phyloP scores from a whole-genome alignment of 1,140 invertebrate species.

The Brachionus koreanus region DNA sequence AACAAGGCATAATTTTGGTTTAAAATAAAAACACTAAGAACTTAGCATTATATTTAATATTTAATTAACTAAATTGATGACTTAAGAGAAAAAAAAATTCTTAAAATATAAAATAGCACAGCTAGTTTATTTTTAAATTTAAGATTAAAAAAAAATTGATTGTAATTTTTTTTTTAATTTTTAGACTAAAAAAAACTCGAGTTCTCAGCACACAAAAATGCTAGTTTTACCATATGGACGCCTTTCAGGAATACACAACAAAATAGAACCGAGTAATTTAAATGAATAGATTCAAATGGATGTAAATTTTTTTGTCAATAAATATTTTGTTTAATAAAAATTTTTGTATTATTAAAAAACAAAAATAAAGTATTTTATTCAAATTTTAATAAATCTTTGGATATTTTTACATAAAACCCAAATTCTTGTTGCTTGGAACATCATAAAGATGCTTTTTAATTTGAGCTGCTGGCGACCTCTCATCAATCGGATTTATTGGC shows the following conservation, averaged over 20 bases:
- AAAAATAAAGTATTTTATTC: background rate
- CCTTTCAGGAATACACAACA: background rate
- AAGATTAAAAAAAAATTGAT: too few relatives aligned
- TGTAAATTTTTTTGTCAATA: background rate
- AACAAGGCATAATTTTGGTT: too few relatives aligned
- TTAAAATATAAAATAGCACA: too few relatives aligned
- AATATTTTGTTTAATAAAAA: too few relatives aligned
- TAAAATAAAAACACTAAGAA: too few relatives aligned
- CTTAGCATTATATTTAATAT: too few relatives aligned
- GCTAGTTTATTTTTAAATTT: too few relatives aligned
- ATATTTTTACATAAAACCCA: slow-evolving; percentile 41
- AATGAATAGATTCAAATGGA: background rate
- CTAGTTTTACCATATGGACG: background rate
- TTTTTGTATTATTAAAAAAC: background rate
- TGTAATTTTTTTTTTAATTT: too few relatives aligned
- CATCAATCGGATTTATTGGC: background rate
- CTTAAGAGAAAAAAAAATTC: too few relatives aligned
- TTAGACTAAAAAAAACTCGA: slow-evolving; percentile 5
- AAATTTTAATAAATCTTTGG: background rate
- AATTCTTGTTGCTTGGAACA: slow-evolving; percentile 43
- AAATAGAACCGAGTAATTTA: background rate
- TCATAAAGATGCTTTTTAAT: slow-evolving; percentile 32
- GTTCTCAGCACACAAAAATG: slow-evolving; percentile 17
- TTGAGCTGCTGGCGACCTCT: slow-evolving; percentile 24
- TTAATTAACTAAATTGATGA: too few relatives aligned